A percentile compares a stretch with the other conserved stretches of the same genome.
Conservation (phyloP, 2,797 vertebrate species). For the Pantherophis vulpinus region DNA sequence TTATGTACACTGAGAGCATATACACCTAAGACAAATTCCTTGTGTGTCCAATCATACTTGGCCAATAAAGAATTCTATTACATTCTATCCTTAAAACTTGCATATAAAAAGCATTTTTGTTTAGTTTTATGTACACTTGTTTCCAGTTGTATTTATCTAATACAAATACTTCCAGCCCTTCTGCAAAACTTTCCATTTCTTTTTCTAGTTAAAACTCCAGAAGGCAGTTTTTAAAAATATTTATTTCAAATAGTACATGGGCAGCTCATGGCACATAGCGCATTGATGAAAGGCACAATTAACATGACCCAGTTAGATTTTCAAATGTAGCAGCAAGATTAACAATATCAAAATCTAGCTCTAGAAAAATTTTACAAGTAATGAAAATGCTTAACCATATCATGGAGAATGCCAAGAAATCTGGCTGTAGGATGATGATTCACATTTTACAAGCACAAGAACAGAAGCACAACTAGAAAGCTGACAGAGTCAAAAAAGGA, state of each 20-base stretch:
- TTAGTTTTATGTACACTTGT: background rate
- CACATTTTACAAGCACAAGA: constrained; percentile 35
- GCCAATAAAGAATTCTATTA: too few species aligned
- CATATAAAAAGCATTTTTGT: background rate
- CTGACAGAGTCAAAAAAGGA: constrained; percentile 30
- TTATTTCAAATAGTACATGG: constrained; percentile 82
- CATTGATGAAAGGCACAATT: constrained; percentile 87
- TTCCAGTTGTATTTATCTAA: background rate
- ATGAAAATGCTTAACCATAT: constrained; percentile 25
- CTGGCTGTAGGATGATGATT: constrained; percentile 28
- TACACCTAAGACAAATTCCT: too few species aligned
- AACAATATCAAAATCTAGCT: constrained; percentile 56
- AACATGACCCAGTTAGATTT: constrained; percentile 66
- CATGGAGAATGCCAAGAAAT: constrained; percentile 22
- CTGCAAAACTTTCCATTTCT: background rate
- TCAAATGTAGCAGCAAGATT: constrained; percentile 72
- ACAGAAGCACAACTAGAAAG: constrained; percentile 29
- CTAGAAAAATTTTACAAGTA: constrained; percentile 43
- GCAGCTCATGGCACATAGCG: constrained; percentile 75
- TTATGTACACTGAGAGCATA: too few species aligned
- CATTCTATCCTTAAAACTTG: background rate
- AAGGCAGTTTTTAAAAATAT: constrained; percentile 50
- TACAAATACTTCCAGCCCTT: background rate
- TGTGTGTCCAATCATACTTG: too few species aligned
- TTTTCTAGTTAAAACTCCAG: constrained; percentile 1